phyloP scores from a whole-genome alignment of 2,113 vertebrate genomes.

The Nasalis larvatus region DNA sequence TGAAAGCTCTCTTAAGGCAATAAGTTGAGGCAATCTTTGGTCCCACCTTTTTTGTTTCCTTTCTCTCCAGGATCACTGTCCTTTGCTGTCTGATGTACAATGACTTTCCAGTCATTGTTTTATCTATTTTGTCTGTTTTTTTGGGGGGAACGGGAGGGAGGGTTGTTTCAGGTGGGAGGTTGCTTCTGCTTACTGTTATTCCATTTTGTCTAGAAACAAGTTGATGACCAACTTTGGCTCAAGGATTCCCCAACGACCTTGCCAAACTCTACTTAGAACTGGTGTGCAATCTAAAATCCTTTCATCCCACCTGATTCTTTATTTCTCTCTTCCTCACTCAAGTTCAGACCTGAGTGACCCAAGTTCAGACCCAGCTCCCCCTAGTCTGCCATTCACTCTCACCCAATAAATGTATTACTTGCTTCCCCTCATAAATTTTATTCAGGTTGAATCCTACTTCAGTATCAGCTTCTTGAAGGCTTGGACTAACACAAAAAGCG shows the following conservation, averaged over 20 bases:
- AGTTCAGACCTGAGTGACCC: background rate
- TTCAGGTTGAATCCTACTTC: background rate
- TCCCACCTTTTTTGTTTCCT: background rate
- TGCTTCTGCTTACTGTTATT: background rate
- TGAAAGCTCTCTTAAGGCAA: background rate
- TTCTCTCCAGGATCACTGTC: background rate
- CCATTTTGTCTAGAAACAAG: background rate
- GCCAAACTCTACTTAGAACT: background rate
- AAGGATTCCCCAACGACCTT: background rate
- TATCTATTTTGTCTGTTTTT: background rate
- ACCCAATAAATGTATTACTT: background rate
- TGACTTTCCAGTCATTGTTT: background rate
- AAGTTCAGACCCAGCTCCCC: background rate
- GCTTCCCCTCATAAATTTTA: background rate
- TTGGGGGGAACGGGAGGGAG: rapidly evolving
- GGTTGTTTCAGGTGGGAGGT: background rate
- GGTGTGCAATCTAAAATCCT: background rate
- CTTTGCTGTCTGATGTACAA: background rate
- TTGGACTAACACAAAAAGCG: background rate
- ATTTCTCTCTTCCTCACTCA: background rate
- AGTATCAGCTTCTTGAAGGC: background rate
- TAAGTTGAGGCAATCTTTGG: background rate
- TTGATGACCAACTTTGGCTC: background rate
- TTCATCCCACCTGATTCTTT: background rate
- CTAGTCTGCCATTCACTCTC: background rate